These are phyloP conservation scores for Urocyon cinereoargenteus DNA, from an alignment of 2,797 vertebrate species.

Conservation along the genomic window DNA sequence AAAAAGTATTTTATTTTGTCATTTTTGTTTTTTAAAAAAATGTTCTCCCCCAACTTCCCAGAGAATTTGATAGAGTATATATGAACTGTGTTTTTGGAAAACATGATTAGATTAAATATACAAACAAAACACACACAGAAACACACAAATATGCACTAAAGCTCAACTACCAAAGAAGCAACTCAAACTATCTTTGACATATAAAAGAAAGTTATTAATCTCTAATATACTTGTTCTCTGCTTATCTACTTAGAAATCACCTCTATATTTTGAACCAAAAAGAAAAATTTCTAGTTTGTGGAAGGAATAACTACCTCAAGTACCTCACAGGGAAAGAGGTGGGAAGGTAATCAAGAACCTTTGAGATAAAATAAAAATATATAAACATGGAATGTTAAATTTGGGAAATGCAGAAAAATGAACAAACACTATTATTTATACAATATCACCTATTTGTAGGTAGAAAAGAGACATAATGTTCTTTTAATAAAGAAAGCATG, in stretches of 20 bases:
- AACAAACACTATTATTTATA: not conserved
- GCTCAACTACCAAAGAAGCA: not conserved
- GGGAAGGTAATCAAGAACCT: not conserved
- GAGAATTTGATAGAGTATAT: not conserved
- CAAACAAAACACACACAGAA: not conserved
- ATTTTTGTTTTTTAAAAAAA: not conserved
- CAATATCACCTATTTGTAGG: not conserved
- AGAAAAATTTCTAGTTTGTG: not conserved
- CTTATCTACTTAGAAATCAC: not conserved
- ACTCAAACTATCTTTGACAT: not conserved
- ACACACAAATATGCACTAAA: not conserved
- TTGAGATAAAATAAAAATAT: not conserved
- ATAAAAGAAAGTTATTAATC: not conserved
- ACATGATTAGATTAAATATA: not conserved
- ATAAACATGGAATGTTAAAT: not conserved
- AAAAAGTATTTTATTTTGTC: not conserved
- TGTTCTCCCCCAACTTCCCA: not conserved
- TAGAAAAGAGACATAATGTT: not conserved
- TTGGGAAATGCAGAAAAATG: not conserved
- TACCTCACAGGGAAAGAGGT: not conserved
- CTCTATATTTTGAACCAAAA: not conserved
- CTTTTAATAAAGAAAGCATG: not conserved
- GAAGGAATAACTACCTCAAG: not conserved
- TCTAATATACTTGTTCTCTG: not conserved
- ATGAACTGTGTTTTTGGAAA: not conserved